Percentiles rank a stretch among this genome's conserved stretches.
Conservation (phyloP, 2,888 invertebrate genomes). For the Rosalia funebris region DNA sequence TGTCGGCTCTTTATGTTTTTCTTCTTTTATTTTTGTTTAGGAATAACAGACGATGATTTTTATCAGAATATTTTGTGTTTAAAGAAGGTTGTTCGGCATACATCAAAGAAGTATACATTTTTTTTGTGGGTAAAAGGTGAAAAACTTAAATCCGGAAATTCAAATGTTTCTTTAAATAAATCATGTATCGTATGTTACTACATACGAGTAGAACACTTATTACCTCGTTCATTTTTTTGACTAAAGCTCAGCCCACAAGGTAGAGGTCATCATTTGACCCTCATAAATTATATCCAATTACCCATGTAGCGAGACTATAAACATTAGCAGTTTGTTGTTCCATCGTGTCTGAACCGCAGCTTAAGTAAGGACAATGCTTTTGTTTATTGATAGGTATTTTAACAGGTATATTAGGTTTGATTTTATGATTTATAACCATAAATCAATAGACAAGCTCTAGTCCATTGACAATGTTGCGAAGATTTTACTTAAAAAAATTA, state of each 20-base stretch:
- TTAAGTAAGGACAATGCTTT: not conserved
- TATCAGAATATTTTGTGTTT: not conserved
- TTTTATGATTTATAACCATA: not conserved
- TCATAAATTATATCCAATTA: conserved; percentile 21
- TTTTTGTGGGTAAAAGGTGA: not conserved
- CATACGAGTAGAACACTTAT: not conserved
- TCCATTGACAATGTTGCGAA: not conserved
- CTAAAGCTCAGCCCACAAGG: conserved; percentile 7
- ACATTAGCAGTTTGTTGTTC: not conserved
- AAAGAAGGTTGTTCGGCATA: not conserved
- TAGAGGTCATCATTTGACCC: conserved; percentile 19
- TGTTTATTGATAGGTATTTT: not conserved
- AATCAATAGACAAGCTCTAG: not conserved
- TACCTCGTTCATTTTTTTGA: not conserved
- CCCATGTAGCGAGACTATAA: conserved; percentile 15
- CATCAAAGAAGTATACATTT: not conserved
- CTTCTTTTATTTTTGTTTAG: too few relatives aligned
- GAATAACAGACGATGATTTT: not conserved
- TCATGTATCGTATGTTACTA: too few relatives aligned
- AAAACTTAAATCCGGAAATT: not conserved
- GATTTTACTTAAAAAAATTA: too few relatives aligned
- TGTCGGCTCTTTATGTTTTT: too few relatives aligned
- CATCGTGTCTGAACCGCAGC: not conserved
- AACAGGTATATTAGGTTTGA: conserved; percentile 1
- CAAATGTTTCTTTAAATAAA: too few relatives aligned